Base-by-base conservation (phyloP, 2,888 invertebrate species). In the Noctua fimbriata region DNA sequence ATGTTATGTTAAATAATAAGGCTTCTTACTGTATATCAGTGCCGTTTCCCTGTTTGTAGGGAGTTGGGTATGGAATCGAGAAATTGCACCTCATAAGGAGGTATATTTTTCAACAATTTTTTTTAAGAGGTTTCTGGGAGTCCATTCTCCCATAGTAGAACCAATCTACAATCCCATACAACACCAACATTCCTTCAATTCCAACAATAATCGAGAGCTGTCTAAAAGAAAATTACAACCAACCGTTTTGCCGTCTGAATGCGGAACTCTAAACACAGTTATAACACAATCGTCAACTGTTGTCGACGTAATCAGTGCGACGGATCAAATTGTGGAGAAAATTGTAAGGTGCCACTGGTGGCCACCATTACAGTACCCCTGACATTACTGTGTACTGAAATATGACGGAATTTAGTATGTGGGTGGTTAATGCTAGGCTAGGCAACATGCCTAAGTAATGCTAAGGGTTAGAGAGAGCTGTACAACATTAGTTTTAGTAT, bases 311-410 rank as follows among this genome's bases (percentile, higher is more conserved):
- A 89, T 90, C 88, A 90, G 83, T 78, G 82, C 83, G 55, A 81
- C 90, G 91, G 90, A 91, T 94, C 93, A 95, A 96, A 96, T 96
- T 96, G 96, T 92, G 92, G 91, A 92, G 96, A 96, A 96, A 96
- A 96, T 96, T 95, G 96, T 93, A 89, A 91, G 88, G 87, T 91
- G 89, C 87, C 81, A 55, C 67, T 36, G 44, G 36, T 47, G 28
- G 32, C 60, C 10, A 24, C 36, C n/a, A 65, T 87, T 78, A 84
- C 14, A 1, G 67, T 70, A 76, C 71, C 76, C 87, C 60, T 86
- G 88, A 87, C 87, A 93, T 94, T 93, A 93, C 92, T 92, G 93
- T 74, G 89, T 90, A 86, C 88, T 92, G 90, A 92, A 92, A 90
- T 93, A 87, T 93, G 90, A 89, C 89, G 82, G 89, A 90, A 14